Percentiles rank a stretch among this genome's conserved stretches.
Evolutionary conservation across 2,113 vertebrate species (phyloP).

Genomic region (Poeciliopsis retropinna): DNA sequence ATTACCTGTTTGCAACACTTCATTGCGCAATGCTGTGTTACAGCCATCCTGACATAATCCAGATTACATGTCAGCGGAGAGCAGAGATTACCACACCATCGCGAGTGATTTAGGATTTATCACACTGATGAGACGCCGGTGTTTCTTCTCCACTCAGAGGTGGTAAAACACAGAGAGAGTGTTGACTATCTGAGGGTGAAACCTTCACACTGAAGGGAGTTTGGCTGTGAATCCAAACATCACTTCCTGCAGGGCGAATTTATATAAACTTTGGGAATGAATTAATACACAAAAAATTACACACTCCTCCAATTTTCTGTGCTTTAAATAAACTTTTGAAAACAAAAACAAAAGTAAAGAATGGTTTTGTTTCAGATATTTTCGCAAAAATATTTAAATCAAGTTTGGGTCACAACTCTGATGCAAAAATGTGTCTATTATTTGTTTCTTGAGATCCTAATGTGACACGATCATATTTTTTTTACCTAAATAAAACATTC

Average conservation of each 20-base stretch:
- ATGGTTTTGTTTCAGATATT: background rate
- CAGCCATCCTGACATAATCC: conserved; percentile 65
- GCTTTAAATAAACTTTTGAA: background rate
- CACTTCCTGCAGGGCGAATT: background rate
- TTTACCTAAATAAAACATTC: background rate
- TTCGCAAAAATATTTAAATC: too few species aligned
- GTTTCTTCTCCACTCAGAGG: conserved; percentile 18
- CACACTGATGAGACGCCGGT: conserved; percentile 31
- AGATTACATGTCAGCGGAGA: conserved; percentile 66
- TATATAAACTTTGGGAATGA: background rate
- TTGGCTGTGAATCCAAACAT: background rate
- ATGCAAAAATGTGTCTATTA: background rate
- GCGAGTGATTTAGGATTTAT: conserved; percentile 60
- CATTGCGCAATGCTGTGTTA: conserved; percentile 36
- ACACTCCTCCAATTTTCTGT: background rate
- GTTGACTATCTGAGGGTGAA: conserved; percentile 7
- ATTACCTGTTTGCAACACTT: conserved; percentile 44
- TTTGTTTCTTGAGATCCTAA: background rate
- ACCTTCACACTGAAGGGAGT: background rate
- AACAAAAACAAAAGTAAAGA: too few species aligned
- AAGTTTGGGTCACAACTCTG: too few species aligned
- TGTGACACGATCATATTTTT: background rate
- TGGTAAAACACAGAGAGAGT: conserved; percentile 24
- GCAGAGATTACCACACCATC: conserved; percentile 58
- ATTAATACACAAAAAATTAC: background rate